Base-by-base conservation (phyloP, 2,888 invertebrate genomes). In the Harpalus rubripes region DNA sequence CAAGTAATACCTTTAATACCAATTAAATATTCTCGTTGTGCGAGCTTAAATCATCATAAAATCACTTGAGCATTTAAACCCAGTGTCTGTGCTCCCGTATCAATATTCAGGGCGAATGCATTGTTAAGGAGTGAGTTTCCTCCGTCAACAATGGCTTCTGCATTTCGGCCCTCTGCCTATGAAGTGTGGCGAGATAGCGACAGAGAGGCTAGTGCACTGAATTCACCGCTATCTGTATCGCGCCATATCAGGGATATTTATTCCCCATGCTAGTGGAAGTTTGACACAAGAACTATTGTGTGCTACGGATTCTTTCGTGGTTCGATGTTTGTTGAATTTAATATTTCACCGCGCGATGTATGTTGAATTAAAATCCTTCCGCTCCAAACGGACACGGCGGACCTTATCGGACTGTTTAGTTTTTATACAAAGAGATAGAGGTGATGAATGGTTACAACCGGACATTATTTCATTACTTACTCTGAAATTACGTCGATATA, bases 111-210 rank as follows among this genome's bases (percentile, higher is more conserved):
- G 12, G 61, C 39, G 41, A 80, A 61, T 80, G 80, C 80, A 80
- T 80, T 80, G 80, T 80, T 61, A 80, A 80, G 63, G 10, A 80
- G 79, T 39, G 10, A 80, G 79, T 32, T n/a, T 18, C 22, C 22
- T 76, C 22, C 59, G 10, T 44, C 65, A 81, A 81, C 82, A 82
- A 82, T 82, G 72, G 16, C 74, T 82, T 82, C 82, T 82, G 82
- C 72, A 72, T 82, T 82, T 82, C 52, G 81, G 39, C 39, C 12
- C 12, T 59, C 59, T 8, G 59, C 26, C n/a, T 4, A 44, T 74
- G 72, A 78, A 32, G 78, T 59, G 78, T 41, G 32, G 6, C 32
- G 22, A 22, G 59, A 78, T 59, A 78, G 15, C 56, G 12, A 22
- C 72, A 39, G 39, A 39, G 16, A 76, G 44, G 52, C 76, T 18